A percentile compares a stretch with the other conserved stretches of the same genome.
phyloP scores from a whole-genome alignment of 2,888 invertebrate species.

The Apoderus coryli region DNA sequence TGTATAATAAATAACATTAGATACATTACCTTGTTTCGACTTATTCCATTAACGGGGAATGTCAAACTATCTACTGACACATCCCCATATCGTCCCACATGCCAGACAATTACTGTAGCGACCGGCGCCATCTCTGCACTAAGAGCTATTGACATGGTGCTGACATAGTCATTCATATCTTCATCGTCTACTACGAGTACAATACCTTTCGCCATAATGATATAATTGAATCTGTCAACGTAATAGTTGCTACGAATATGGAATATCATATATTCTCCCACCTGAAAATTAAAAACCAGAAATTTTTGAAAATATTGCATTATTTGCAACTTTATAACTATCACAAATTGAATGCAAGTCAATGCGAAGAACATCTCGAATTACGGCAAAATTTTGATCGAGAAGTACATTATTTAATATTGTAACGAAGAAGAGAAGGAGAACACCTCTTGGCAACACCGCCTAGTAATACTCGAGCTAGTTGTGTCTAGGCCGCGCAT shows the following conservation, averaged over 20 bases:
- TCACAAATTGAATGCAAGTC: too few relatives aligned
- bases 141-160: slow-evolving; percentile 68
- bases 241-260: slow-evolving; percentile 86
- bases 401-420: too few relatives aligned
- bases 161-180: slow-evolving; percentile 60
- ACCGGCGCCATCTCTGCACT: slow-evolving; percentile 88
- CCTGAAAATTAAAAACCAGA: slow-evolving; percentile 34
- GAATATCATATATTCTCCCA: slow-evolving; percentile 88
- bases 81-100: slow-evolving; percentile 66
- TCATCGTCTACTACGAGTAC: slow-evolving; percentile 76
- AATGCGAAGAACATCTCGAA: too few relatives aligned
- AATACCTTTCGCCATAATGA: slow-evolving; percentile 86
- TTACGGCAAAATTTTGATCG: too few relatives aligned
- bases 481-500: too few relatives aligned
- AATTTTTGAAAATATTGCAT: background rate
- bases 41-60: slow-evolving; percentile 93
- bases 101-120: slow-evolving; percentile 80
- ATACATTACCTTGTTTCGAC: slow-evolving; percentile 76
- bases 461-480: too few relatives aligned
- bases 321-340: slow-evolving; percentile 4
- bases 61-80: slow-evolving; percentile 86
- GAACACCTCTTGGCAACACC: too few relatives aligned
- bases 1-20: too few relatives aligned
- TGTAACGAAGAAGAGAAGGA: too few relatives aligned
- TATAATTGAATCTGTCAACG: slow-evolving; percentile 77